These are phyloP conservation scores for Caranx ignobilis DNA, from an alignment of 2,113 vertebrate genomes.

Conservation along the genomic window DNA sequence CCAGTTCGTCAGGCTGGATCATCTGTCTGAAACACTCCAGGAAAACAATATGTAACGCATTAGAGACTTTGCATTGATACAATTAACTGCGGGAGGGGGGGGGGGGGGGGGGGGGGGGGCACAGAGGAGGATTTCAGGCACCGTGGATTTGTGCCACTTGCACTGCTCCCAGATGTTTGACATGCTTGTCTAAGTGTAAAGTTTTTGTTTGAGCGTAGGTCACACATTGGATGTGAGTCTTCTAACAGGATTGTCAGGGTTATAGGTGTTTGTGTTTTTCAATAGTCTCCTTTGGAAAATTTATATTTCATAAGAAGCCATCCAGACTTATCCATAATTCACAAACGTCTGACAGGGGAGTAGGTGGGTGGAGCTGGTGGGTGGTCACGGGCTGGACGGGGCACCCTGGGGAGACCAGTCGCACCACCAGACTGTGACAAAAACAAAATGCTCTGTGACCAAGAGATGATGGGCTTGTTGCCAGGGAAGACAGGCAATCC, in stretches of 20 bases:
- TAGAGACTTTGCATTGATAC: neutral
- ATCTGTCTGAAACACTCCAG: neutral
- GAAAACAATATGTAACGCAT: neutral
- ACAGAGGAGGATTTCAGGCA: neutral
- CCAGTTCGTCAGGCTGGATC: neutral
- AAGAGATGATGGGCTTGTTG: conserved; percentile 75
- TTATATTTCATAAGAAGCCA: conserved; percentile 79
- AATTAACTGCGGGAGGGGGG: neutral
- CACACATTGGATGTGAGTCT: neutral
- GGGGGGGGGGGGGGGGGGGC: too few relatives aligned
- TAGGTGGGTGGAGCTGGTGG: conserved; percentile 42
- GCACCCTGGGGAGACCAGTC: conserved; percentile 64
- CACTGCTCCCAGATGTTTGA: neutral
- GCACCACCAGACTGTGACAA: conserved; percentile 76
- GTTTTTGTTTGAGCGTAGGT: neutral
- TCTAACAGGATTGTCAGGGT: neutral
- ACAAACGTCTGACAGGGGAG: conserved; percentile 68
- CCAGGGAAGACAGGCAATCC: conserved; percentile 66
- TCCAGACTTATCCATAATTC: conserved; percentile 81
- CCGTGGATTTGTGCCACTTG: neutral
- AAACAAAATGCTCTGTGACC: conserved; percentile 70
- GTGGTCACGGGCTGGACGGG: conserved; percentile 57
- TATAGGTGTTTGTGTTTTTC: conserved; percentile 27
- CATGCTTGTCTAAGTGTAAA: neutral
- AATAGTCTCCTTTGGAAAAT: conserved; percentile 51